Evolutionary conservation across 1,140 invertebrate species (phyloP).

Genomic region (Hestina assimilis): DNA sequence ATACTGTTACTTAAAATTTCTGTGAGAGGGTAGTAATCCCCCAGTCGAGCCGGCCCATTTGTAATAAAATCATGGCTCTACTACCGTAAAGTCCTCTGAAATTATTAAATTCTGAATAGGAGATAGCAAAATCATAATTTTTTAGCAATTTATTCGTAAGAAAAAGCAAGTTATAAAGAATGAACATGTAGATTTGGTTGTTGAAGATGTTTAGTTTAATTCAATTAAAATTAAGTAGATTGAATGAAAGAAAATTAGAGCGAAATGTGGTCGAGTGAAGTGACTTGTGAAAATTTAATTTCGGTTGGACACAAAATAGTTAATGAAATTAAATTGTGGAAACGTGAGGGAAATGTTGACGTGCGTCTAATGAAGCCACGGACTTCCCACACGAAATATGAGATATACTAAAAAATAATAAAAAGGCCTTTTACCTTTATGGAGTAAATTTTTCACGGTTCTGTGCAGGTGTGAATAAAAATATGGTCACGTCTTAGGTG

Average conservation of each 20-base stretch:
- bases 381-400: constrained; percentile 20
- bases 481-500: constrained; percentile 3
- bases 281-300: constrained; percentile 48
- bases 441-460: constrained; percentile 9
- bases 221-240: constrained; percentile 26
- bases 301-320: constrained; percentile 55
- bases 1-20: too few species aligned
- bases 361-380: constrained; percentile 21
- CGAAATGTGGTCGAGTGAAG: constrained; percentile 26
- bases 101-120: too few species aligned
- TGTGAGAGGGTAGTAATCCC: too few species aligned
- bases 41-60: too few species aligned
- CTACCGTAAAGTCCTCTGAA: too few species aligned
- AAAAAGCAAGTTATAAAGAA: too few species aligned
- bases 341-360: constrained; percentile 41
- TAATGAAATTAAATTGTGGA: constrained; percentile 52
- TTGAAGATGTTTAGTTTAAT: background rate
- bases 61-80: too few species aligned
- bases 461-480: constrained; percentile 6
- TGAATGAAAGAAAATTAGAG: constrained; percentile 32
- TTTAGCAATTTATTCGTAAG: too few species aligned
- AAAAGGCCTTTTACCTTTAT: constrained; percentile 20
- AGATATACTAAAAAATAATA: constrained; percentile 30
- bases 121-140: too few species aligned
- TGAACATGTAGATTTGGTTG: too few species aligned